Evolutionary conservation across 2,113 vertebrate species (phyloP).

Genomic region (Glaucidium brasilianum): DNA sequence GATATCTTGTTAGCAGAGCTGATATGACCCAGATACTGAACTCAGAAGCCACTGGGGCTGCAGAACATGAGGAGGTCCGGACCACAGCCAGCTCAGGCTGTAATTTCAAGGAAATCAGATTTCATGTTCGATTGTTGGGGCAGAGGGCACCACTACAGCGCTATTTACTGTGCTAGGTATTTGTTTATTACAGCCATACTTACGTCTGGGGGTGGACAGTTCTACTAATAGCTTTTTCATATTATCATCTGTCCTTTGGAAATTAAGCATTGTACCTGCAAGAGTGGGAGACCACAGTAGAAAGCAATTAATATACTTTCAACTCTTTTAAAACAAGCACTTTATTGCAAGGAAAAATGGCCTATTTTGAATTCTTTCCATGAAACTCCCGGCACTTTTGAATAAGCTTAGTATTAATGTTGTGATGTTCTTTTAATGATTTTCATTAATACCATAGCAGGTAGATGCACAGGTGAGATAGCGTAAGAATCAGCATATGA

Average conservation of each 20-base stretch:
- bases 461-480: neutral
- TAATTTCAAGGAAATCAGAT: neutral
- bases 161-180: neutral
- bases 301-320: neutral
- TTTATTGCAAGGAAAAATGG: neutral
- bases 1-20: neutral
- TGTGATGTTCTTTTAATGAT: neutral
- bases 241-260: neutral
- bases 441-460: neutral
- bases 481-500: neutral
- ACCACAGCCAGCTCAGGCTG: neutral
- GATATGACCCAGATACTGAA: neutral
- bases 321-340: neutral
- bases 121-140: neutral
- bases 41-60: neutral
- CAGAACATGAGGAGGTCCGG: neutral
- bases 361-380: neutral
- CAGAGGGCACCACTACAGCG: neutral
- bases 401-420: neutral
- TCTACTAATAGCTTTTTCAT: neutral
- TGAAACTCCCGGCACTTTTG: neutral
- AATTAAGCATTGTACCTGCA: accelerated
- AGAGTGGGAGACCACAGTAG: neutral
- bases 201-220: neutral
- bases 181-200: neutral